phyloP scores from a whole-genome alignment of 2,113 vertebrate species.

The Excalfactoria chinensis region DNA sequence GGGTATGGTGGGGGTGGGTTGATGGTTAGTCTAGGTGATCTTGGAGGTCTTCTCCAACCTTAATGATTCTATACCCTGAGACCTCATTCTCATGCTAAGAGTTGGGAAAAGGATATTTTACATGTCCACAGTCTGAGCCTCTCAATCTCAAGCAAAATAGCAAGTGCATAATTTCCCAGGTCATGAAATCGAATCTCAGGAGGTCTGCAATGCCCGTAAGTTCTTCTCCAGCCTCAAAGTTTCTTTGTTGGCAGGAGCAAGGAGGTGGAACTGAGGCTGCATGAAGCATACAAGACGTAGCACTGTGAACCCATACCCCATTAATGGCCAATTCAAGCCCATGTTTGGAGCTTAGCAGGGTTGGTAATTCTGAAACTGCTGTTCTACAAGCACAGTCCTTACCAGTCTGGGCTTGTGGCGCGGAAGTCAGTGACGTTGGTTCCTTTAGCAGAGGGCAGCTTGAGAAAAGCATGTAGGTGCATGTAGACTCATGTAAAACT shows the following conservation, averaged over 20 bases:
- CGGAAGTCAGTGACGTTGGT: background rate
- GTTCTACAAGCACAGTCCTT: background rate
- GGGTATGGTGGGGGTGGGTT: too few species aligned
- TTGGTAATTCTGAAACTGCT: background rate
- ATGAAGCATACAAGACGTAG: accelerated
- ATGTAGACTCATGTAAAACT: background rate
- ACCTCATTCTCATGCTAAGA: background rate
- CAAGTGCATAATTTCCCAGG: accelerated
- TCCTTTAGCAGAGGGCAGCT: background rate
- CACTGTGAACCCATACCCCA: background rate
- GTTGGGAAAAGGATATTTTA: background rate
- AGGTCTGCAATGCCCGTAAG: background rate
- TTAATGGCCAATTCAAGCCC: background rate
- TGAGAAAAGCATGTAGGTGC: background rate
- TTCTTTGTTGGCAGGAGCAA: background rate
- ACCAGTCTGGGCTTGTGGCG: constrained; percentile 25
- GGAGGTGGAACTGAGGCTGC: background rate
- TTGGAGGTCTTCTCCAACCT: too few species aligned
- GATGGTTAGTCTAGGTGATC: background rate
- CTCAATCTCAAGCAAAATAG: background rate
- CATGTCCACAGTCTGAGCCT: background rate
- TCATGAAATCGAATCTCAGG: background rate
- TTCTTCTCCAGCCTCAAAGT: background rate
- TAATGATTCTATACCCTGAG: background rate
- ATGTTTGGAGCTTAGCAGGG: background rate